phyloP scores from a whole-genome alignment of 2,797 vertebrate species.

The Coilia nasus region DNA sequence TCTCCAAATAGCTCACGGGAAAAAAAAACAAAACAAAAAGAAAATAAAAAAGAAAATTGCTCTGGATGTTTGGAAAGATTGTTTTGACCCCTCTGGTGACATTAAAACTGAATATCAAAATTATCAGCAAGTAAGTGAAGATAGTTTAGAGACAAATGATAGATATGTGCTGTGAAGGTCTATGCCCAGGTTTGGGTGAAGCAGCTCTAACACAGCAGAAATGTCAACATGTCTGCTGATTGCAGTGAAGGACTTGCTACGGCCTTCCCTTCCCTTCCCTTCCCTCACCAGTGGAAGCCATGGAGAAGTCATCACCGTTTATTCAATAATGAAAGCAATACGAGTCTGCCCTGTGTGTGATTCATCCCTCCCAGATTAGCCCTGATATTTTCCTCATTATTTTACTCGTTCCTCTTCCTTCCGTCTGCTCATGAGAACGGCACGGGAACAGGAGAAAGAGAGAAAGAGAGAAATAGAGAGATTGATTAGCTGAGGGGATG shows the following conservation, averaged over 20 bases:
- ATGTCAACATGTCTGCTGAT: neutral
- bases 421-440: neutral
- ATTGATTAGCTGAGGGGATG: constrained; percentile 50
- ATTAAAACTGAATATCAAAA: neutral
- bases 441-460: neutral
- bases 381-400: constrained; percentile 40
- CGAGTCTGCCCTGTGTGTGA: constrained; percentile 40
- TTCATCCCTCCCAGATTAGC: constrained; percentile 26
- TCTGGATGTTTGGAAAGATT: neutral
- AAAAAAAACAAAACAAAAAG: neutral
- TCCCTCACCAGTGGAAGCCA: constrained; percentile 34
- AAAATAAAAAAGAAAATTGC: too few relatives aligned
- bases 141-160: neutral
- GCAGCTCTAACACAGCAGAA: neutral
- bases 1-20: neutral
- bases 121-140: neutral
- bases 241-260: neutral
- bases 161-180: neutral
- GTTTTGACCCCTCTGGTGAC: neutral
- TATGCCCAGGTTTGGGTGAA: neutral
- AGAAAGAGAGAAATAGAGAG: constrained; percentile 29
- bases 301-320: constrained; percentile 44
- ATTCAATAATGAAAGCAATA: constrained; percentile 42
- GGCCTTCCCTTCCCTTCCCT: neutral
- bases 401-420: constrained; percentile 38